These are phyloP conservation scores for Cyprinodon diabolis DNA, from an alignment of 2,797 vertebrate genomes.

Conservation along the genomic window DNA sequence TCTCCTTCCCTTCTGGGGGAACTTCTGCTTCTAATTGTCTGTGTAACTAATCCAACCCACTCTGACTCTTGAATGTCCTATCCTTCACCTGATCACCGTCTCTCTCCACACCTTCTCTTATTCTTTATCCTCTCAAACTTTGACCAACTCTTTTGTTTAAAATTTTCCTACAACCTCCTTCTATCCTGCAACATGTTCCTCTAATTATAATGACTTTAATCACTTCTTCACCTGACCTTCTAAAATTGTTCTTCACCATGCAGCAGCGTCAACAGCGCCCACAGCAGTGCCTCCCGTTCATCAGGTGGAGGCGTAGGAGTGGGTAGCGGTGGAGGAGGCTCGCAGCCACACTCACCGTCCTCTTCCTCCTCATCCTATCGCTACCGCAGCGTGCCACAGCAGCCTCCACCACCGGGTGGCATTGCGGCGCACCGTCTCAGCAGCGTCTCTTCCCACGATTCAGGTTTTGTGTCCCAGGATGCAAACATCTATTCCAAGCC, in stretches of 20 bases:
- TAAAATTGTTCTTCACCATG: constrained; percentile 34
- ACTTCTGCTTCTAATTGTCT: constrained; percentile 32
- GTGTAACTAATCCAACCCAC: constrained; percentile 28
- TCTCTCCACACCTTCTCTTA: constrained; percentile 3
- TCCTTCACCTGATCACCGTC: constrained; percentile 9
- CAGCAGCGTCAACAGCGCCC: constrained; percentile 92
- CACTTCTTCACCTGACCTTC: constrained; percentile 6
- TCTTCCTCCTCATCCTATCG: constrained; percentile 91
- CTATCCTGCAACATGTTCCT: constrained; percentile 9
- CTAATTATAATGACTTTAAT: constrained; percentile 5
- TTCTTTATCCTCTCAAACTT: constrained; percentile 2
- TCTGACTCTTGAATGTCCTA: constrained; percentile 22
- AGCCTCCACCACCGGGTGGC: constrained; percentile 75
- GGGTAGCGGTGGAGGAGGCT: constrained; percentile 74
- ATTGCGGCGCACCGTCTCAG: constrained; percentile 89
- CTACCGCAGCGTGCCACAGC: constrained; percentile 93
- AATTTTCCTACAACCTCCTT: background rate
- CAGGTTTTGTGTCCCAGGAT: constrained; percentile 97
- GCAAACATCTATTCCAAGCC: constrained; percentile 94
- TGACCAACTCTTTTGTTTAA: constrained; percentile 1
- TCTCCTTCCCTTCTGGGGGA: constrained; percentile 19
- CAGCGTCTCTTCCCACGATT: constrained; percentile 97
- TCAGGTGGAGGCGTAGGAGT: constrained; percentile 75
- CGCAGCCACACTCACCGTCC: constrained; percentile 91
- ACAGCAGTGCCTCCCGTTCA: constrained; percentile 90